A percentile compares a stretch with the other conserved stretches of the same genome.
These are phyloP conservation scores for Neofelis nebulosa DNA, from an alignment of 2,113 vertebrate species.

Conservation along the genomic window DNA sequence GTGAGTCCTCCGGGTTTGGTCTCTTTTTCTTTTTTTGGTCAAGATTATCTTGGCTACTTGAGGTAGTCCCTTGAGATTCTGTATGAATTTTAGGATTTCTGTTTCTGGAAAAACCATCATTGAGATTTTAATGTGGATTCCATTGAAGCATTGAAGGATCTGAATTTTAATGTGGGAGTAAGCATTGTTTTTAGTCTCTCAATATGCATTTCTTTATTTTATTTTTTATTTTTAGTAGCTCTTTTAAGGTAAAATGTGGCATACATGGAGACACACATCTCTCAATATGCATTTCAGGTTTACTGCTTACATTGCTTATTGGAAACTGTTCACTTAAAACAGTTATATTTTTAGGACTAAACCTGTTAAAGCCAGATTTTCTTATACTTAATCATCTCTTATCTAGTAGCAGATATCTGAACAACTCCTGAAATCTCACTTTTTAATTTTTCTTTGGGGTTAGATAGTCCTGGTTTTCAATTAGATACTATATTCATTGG, in stretches of 20 bases:
- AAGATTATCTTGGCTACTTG: neutral
- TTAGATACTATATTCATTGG: neutral
- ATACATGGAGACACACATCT: neutral
- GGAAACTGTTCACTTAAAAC: neutral
- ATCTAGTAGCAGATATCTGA: neutral
- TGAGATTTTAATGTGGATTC: neutral
- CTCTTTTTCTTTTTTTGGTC: too few relatives aligned
- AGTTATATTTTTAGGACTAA: conserved; percentile 4
- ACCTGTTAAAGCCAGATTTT: neutral
- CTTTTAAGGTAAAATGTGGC: too few relatives aligned
- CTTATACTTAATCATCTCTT: neutral
- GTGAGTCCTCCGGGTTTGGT: too few relatives aligned
- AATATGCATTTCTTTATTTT: neutral
- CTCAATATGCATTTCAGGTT: neutral
- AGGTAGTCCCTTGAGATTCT: neutral
- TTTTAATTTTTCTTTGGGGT: neutral
- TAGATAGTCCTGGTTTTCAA: neutral
- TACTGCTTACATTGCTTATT: neutral
- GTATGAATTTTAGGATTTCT: neutral
- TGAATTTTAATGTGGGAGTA: neutral
- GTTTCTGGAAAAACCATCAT: neutral
- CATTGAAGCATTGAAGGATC: neutral
- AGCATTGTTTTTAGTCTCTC: neutral
- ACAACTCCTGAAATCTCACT: neutral
- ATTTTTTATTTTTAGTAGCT: too few relatives aligned